Evolutionary conservation across 2,797 vertebrate genomes (phyloP).

Genomic region (Sebastes hubbsi): DNA sequence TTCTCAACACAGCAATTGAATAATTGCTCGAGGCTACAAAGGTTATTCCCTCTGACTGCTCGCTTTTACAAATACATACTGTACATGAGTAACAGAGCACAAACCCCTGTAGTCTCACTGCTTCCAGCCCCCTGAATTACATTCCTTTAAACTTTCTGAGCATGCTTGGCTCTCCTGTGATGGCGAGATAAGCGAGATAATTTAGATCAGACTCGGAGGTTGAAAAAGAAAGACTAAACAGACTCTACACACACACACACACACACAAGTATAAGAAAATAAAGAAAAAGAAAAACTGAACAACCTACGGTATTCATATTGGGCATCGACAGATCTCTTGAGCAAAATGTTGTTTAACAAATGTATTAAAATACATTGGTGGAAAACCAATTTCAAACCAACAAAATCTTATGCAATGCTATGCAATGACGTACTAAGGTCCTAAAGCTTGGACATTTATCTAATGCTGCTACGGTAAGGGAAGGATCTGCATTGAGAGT

Average conservation of each 20-base stretch:
- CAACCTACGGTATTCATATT: neutral
- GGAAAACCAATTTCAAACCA: neutral
- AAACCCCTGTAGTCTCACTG: conserved; percentile 14
- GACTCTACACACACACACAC: neutral
- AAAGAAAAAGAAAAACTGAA: neutral
- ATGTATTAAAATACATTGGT: neutral
- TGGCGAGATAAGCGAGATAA: neutral
- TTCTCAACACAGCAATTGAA: conserved; percentile 54
- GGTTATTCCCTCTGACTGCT: conserved; percentile 43
- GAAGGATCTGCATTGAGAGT: conserved; percentile 15
- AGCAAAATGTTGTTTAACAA: neutral
- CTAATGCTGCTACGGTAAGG: neutral
- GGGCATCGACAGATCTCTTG: neutral
- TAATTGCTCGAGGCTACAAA: conserved; percentile 44
- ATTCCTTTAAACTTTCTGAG: neutral
- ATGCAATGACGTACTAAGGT: neutral
- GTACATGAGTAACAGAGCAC: conserved; percentile 12
- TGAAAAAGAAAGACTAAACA: neutral
- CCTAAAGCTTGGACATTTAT: neutral
- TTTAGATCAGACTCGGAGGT: neutral
- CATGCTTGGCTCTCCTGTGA: neutral
- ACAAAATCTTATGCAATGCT: neutral
- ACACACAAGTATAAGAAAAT: neutral
- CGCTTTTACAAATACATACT: conserved; percentile 24
- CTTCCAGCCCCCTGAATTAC: neutral